Conservation (phyloP, 1,140 invertebrate species). For the Cyclina sinensis region DNA sequence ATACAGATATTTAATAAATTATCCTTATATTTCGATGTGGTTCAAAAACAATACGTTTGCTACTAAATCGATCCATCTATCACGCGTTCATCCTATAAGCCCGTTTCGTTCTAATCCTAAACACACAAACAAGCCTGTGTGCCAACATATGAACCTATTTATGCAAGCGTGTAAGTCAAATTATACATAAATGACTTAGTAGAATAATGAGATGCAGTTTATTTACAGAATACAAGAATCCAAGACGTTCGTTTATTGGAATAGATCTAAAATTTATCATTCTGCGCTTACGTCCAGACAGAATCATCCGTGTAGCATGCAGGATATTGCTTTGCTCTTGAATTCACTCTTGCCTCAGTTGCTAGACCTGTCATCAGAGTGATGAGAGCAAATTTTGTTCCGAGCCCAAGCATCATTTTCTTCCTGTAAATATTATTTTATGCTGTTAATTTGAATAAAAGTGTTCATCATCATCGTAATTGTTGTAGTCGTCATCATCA, state of each 20-base stretch:
- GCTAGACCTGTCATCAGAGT: no score
- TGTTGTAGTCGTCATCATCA: no score
- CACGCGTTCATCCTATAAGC: neutral
- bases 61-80: no score
- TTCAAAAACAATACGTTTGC: no score
- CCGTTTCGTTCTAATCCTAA: neutral
- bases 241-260: neutral
- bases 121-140: neutral
- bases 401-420: no score
- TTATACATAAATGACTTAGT: neutral
- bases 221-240: neutral
- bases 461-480: no score
- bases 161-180: neutral
- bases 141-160: neutral
- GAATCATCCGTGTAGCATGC: neutral
- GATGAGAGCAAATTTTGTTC: no score
- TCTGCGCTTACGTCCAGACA: neutral
- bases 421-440: no score
- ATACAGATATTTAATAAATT: no score
- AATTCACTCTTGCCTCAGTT: neutral
- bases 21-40: no score
- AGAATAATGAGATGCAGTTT: neutral
- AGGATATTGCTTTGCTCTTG: neutral
- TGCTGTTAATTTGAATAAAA: no score
- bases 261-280: no score